Conservation (phyloP, 1,140 invertebrate genomes). For the Pinna nobilis region DNA sequence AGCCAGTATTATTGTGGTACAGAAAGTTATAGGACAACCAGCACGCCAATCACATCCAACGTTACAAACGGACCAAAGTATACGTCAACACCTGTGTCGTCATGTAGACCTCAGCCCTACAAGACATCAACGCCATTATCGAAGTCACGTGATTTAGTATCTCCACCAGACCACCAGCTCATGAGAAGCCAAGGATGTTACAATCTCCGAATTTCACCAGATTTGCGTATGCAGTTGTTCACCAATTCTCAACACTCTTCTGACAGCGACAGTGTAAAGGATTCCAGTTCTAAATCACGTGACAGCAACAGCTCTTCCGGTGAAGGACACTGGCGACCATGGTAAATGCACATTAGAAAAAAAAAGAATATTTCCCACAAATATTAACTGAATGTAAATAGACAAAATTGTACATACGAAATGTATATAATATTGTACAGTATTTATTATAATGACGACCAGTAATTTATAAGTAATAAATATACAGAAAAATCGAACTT, state of each 20-base stretch:
- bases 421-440: too few species aligned
- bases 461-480: too few species aligned
- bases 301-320: background rate
- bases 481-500: too few species aligned
- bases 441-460: too few species aligned
- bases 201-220: constrained; percentile 2
- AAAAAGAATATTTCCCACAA: background rate
- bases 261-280: background rate
- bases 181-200: background rate
- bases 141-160: background rate
- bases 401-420: too few species aligned
- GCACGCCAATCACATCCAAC: background rate
- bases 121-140: constrained; percentile 4
- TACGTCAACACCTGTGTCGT: constrained; percentile 1
- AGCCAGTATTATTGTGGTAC: background rate
- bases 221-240: constrained; percentile 12
- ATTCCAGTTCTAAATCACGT: background rate
- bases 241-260: background rate
- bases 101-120: background rate
- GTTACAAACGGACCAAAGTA: constrained; percentile 23
- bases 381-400: too few species aligned
- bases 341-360: background rate
- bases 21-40: background rate
- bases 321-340: background rate
- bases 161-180: constrained; percentile 2